Evolutionary conservation across 2,888 invertebrate genomes (phyloP).

Genomic region (Brachycybe producta): DNA sequence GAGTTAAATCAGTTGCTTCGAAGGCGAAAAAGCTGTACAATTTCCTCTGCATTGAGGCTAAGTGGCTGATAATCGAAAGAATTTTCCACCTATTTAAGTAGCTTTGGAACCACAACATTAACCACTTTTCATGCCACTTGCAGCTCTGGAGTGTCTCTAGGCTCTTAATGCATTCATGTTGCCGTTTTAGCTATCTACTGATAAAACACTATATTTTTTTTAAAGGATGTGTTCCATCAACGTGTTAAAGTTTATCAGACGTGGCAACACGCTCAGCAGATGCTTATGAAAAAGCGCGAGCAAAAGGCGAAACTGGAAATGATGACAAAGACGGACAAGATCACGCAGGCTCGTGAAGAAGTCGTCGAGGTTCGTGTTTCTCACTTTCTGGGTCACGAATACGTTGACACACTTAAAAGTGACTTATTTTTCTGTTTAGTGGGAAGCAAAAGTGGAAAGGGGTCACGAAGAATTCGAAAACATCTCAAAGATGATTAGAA

Average conservation of each 20-base stretch:
- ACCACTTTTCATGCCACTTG: too few species aligned
- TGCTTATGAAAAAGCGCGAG: slow-evolving; percentile 84
- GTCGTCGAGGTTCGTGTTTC: slow-evolving; percentile 76
- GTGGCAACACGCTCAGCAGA: slow-evolving; percentile 95
- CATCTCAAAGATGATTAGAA: slow-evolving; percentile 85
- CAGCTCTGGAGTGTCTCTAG: too few species aligned
- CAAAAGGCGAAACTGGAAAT: slow-evolving; percentile 83
- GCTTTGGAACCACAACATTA: too few species aligned
- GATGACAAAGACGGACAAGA: slow-evolving; percentile 76
- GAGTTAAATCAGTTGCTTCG: too few species aligned
- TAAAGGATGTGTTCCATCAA: slow-evolving; percentile 54
- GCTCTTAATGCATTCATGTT: too few species aligned
- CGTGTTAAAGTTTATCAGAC: slow-evolving; percentile 79
- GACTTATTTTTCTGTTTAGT: slow-evolving; percentile 40
- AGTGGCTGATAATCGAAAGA: too few species aligned
- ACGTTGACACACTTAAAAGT: slow-evolving; percentile 7
- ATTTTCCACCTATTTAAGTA: too few species aligned
- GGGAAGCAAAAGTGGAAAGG: slow-evolving; percentile 92
- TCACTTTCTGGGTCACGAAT: too few species aligned
- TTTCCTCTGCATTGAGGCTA: too few species aligned
- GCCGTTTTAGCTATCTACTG: too few species aligned
- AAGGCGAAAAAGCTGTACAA: too few species aligned
- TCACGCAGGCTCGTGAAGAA: slow-evolving; percentile 75
- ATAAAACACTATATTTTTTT: too few species aligned
- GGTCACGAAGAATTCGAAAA: slow-evolving; percentile 92